Percentiles rank a stretch among this genome's conserved stretches.
Evolutionary conservation across 2,888 invertebrate genomes (phyloP).

Genomic region (Melieria crassipennis): DNA sequence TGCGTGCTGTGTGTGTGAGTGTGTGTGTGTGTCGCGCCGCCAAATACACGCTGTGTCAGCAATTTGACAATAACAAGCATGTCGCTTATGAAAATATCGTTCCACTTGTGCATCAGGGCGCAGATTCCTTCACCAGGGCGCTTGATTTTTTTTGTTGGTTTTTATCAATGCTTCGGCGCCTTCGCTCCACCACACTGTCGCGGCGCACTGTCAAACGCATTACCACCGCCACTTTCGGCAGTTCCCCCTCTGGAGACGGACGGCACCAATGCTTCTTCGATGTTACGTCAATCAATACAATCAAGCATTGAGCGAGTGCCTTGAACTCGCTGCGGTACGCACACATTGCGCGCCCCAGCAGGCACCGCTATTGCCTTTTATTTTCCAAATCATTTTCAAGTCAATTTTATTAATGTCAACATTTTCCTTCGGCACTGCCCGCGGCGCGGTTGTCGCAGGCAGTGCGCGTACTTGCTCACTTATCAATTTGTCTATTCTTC

Average conservation of each 20-base stretch:
- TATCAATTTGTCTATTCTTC: not conserved
- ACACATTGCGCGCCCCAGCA: too few relatives aligned
- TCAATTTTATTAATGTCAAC: conserved; percentile 2
- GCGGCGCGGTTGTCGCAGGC: not conserved
- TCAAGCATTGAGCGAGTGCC: too few relatives aligned
- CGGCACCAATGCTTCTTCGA: too few relatives aligned
- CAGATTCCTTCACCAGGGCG: not conserved
- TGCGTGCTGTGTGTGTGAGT: not conserved
- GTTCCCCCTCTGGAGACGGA: too few relatives aligned
- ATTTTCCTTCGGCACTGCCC: not conserved
- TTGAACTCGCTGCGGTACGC: too few relatives aligned
- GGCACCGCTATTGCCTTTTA: not conserved
- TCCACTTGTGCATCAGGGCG: not conserved
- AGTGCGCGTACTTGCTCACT: not conserved
- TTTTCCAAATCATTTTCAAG: not conserved
- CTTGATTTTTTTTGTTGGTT: too few relatives aligned
- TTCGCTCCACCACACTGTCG: too few relatives aligned
- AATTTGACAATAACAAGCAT: conserved; percentile 3
- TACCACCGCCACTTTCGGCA: too few relatives aligned
- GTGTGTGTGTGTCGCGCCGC: not conserved
- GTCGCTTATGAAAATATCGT: conserved; percentile 20
- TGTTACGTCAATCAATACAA: too few relatives aligned
- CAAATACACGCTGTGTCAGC: conserved; percentile 1
- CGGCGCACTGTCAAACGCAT: too few relatives aligned
- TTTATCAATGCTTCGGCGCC: too few relatives aligned